Evolutionary conservation across 2,888 invertebrate genomes (phyloP), one percentile per base, ranked within the genome.

Genomic region (Achlya flavicornis): DNA sequence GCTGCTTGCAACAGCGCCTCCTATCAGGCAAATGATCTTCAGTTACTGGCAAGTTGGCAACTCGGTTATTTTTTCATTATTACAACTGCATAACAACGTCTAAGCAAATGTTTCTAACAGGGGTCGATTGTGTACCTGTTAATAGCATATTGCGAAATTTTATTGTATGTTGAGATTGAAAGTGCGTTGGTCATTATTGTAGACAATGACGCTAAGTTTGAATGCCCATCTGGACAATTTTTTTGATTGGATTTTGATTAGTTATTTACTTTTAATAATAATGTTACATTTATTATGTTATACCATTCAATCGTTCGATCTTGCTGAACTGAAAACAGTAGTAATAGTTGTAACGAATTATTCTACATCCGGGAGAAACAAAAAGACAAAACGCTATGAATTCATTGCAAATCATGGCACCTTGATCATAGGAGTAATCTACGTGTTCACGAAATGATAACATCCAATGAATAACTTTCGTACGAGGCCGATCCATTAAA

Each of bases 381-480:
- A 8, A 19, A 53, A 53, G n/a, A 53, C 53, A 53, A 53, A 19
- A 16, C 19, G 48, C 16, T 48, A 16, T 48, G 48, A 19, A 53
- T 19, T 19, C 53, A 53, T 53, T 53, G 53, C 53, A 53, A 53
- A 53, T 53, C 53, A 19, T 53, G 53, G 14, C 53, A 81, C 84
- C 75, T 76, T 75, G 82, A 86, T 88, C 84, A 77, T 76, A 76
- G 81, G 68, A 81, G 79, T 80, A 84, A 90, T 88, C 86, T 84
- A 80, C 85, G 81, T 89, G 86, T 89, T 87, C 84, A 81, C 79
- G 79, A 81, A 87, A 87, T 84, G 90, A 91, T 91, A 90, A 87
- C 87, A 91, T 89, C 88, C 89, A 87, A 87, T 89, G 86, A 87
- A 89, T 89, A 89, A 91, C 88, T 90, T 90, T 89, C 88, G 79